Evolutionary conservation across 2,888 invertebrate genomes (phyloP), one percentile per base, ranked within the genome.

Genomic region (Machimus atricapillus): DNA sequence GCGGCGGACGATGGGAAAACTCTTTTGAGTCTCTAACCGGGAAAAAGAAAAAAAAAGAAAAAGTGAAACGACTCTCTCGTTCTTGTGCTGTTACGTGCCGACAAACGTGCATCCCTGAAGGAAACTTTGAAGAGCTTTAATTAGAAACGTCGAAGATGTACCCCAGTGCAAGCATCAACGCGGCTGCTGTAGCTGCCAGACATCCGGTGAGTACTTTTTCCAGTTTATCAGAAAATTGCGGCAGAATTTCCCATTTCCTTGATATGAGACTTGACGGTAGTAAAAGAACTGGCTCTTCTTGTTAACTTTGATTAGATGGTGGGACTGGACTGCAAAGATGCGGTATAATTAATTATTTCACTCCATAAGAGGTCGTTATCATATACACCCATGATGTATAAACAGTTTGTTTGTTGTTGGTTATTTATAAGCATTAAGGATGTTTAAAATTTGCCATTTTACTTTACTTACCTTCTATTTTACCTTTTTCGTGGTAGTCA

Each of bases 101-200:
- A 66, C 27, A 66, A 27, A 23, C 66, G 27, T 27, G 23, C 66
- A 19, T 23, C 66, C 66, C 34, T 37, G 76, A 81, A 46, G n/a
- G 52, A 16, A 23, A 81, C 52, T 81, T n/a, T n/a, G 23, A 78
- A 46, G 23, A 27, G 78, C 46, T 78, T 43, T 40, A 43, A 78
- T 74, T 74, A 76, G 76, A 78, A 78, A 52, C 52, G 52, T 52
- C 52, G 14, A 94, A 94, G 93, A 97, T 97, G 96, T 97, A 96
- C 95, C 96, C 96, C 90, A 96, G 95, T 94, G 95, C 96, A 94
- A 96, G 96, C 94, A 94, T 94, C 89, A 96, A 96, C 92, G 96
- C 96, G 92, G 97, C 95, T 91, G 96, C 95, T 92, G 96, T 96
- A 93, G 96, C 96, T 93, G 96, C 96, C 89, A 95, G 97, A 93